Percentiles rank a stretch among this genome's conserved stretches.
These are phyloP conservation scores for Ptychodera flava DNA, from an alignment of 35 echinoderm and acorn worm species.

Conservation along the genomic window DNA sequence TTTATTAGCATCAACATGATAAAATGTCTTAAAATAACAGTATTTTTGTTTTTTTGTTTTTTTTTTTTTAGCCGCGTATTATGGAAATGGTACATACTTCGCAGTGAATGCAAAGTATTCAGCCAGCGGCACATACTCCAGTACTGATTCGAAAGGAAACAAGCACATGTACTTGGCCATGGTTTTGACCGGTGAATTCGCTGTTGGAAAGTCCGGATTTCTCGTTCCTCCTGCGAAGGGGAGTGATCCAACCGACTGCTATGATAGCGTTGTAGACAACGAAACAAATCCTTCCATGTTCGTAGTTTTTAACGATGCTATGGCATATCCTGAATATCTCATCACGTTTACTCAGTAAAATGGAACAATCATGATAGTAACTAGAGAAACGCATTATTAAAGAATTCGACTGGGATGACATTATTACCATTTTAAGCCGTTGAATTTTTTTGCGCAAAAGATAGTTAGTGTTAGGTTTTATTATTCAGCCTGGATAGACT, in stretches of 20 bases:
- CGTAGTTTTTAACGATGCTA: slow-evolving; percentile 44
- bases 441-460: too few species aligned
- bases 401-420: too few species aligned
- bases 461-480: too few species aligned
- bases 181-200: slow-evolving; percentile 26
- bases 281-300: slow-evolving; percentile 11
- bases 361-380: too few species aligned
- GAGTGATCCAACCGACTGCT: not conserved
- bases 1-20: too few species aligned
- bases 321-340: slow-evolving; percentile 36
- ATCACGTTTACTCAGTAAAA: slow-evolving; percentile 37
- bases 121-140: slow-evolving; percentile 10
- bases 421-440: too few species aligned
- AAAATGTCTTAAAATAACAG: too few species aligned
- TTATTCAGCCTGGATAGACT: too few species aligned
- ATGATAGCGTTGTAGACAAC: slow-evolving; percentile 34
- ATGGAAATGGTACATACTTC: slow-evolving; percentile 39
- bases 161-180: slow-evolving; percentile 15
- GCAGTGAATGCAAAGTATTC: slow-evolving; percentile 26
- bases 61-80: slow-evolving; percentile 21
- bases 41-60: too few species aligned
- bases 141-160: slow-evolving; percentile 4
- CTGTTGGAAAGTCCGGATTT: slow-evolving; percentile 6
- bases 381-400: too few species aligned
- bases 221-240: not conserved